phyloP scores from a whole-genome alignment of 30 jellyfish, hydroid and myxozoan genomes.

The Aurelia aurita region DNA sequence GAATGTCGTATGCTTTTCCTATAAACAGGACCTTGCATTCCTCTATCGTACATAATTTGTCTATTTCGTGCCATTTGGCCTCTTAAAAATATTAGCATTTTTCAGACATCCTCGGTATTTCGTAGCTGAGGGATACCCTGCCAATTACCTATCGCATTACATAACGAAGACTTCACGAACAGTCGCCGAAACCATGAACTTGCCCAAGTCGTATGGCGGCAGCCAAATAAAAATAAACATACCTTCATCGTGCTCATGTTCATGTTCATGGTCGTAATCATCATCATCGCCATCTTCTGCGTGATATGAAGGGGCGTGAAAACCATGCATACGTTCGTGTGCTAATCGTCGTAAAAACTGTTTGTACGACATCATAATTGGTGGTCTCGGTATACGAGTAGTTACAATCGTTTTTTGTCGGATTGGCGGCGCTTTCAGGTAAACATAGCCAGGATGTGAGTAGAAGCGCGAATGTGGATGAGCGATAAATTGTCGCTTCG shows the following conservation, averaged over 20 bases:
- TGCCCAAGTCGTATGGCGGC: no score
- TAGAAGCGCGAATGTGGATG: constrained; percentile 76
- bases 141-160: no score
- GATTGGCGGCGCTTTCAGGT: constrained; percentile 94
- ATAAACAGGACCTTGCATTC: no score
- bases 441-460: constrained; percentile 86
- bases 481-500: constrained; percentile 86
- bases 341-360: constrained; percentile 70
- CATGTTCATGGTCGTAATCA: constrained; percentile 64
- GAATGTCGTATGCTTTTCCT: no score
- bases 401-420: constrained; percentile 92
- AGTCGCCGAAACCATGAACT: no score
- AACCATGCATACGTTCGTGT: constrained; percentile 45
- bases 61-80: no score
- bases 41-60: no score
- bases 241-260: constrained; percentile 71
- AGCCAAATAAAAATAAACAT: background rate
- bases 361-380: constrained; percentile 90
- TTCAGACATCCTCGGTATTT: no score
- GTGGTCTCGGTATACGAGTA: constrained; percentile 95
- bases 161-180: no score
- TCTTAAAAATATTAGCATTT: no score
- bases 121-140: no score
- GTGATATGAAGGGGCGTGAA: constrained; percentile 32
- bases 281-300: constrained; percentile 30